Base-by-base conservation (phyloP, 2,113 vertebrate species). In the Eolophus roseicapilla region DNA sequence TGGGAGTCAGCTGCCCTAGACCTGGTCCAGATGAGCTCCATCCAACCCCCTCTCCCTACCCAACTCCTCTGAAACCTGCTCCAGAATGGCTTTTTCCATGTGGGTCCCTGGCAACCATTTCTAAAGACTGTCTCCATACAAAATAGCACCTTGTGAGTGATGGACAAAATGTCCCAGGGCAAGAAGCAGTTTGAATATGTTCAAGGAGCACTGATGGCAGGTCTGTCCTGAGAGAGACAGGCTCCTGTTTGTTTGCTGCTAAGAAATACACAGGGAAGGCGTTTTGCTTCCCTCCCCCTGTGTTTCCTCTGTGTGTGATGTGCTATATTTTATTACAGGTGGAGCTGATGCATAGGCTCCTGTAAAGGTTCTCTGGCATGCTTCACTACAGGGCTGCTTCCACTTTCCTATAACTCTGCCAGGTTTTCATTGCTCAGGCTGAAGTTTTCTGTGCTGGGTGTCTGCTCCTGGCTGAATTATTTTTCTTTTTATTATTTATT, bases 241-340 rank as follows among this genome's bases (percentile, higher is more conserved):
- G 23, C 33, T 93, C 8, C 41, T 59, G 49, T 80, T 89, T 12
- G 6, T 23, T 90, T 12, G 4, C 23, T 4, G 7, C 75, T 84
- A 49, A 73, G 67, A 90, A 92, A 87, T 55, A 44, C 0, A 0
- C 50, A 64, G 43, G 60, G 80, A 84, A 86, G 77, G 80, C 6
- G 23, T 90, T 87, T 84, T 78, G 16, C 80, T 69, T 94, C 74
- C 8, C 17, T 64, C 31, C 33, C n/a, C 13, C n/a, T 44, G n/a
- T 3, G 4, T 90, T 86, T 93, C 74, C 67, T 92, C 4, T 3
- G 53, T 0, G 13, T 12, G 33, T 85, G 91, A 71, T 87, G 44
- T 92, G 70, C 65, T 15, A 7, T 82, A 10, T 89, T 94, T 93
- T 85, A 74, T 95, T 95, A 76, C 90, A 94, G 89, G 95, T 96